Evolutionary conservation across 1,140 invertebrate species (phyloP).

Genomic region (Dendroctonus valens): DNA sequence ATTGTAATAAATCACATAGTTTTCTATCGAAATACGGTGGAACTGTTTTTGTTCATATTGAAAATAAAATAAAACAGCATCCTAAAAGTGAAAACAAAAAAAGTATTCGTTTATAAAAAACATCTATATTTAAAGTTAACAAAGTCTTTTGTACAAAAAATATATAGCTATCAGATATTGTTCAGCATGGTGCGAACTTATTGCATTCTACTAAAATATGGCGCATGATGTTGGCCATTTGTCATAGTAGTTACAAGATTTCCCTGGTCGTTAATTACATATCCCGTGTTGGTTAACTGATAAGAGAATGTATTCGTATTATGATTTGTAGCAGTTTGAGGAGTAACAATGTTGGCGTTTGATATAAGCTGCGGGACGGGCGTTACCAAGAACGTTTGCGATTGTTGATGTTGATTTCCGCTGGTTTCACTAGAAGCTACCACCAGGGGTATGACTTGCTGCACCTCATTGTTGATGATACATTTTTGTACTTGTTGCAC

Average conservation of each 20-base stretch:
- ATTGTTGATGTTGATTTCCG: constrained; percentile 45
- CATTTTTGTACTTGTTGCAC: constrained; percentile 58
- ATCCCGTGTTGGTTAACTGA: constrained; percentile 48
- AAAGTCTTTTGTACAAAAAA: too few species aligned
- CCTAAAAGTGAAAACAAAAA: too few species aligned
- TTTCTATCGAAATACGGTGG: too few species aligned
- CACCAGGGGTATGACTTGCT: constrained; percentile 62
- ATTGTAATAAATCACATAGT: too few species aligned
- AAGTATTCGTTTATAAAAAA: too few species aligned
- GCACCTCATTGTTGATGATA: constrained; percentile 48
- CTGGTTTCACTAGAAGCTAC: constrained; percentile 53
- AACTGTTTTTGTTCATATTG: too few species aligned
- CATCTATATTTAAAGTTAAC: too few species aligned
- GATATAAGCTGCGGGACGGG: constrained; percentile 59
- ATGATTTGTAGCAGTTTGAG: constrained; percentile 44
- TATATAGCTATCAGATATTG: not conserved
- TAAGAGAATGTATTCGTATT: constrained; percentile 48
- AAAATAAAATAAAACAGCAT: too few species aligned
- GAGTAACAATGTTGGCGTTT: constrained; percentile 44
- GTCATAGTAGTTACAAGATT: constrained; percentile 50
- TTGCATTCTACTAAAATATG: constrained; percentile 50
- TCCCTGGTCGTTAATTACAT: constrained; percentile 51
- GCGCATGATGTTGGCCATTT: constrained; percentile 48
- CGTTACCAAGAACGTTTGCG: constrained; percentile 60
- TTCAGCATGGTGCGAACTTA: constrained; percentile 5